Percentiles rank a stretch among this genome's conserved stretches.
phyloP scores from a whole-genome alignment of 2,113 vertebrate species.

The Ascaphus truei region DNA sequence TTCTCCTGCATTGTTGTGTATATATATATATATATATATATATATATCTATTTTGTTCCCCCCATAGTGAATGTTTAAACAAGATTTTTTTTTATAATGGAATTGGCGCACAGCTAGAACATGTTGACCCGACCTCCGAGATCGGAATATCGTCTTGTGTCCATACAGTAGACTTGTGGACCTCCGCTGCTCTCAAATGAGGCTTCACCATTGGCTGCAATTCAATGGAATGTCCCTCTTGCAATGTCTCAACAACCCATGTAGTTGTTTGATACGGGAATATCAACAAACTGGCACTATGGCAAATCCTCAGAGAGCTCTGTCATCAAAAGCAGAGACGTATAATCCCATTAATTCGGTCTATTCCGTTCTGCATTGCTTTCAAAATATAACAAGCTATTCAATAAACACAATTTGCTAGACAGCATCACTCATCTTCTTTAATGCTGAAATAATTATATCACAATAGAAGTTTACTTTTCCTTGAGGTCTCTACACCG shows the following conservation, averaged over 20 bases:
- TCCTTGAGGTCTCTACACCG: constrained; percentile 57
- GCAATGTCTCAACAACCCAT: neutral
- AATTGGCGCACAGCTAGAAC: neutral
- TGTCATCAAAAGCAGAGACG: constrained; percentile 33
- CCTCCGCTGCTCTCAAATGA: neutral
- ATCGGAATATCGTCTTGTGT: neutral
- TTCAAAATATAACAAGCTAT: constrained; percentile 32
- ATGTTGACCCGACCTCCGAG: neutral
- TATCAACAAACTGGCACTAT: constrained; percentile 4
- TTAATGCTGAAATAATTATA: constrained; percentile 39
- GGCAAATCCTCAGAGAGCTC: constrained; percentile 37
- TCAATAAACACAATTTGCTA: constrained; percentile 29
- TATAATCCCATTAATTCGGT: constrained; percentile 42
- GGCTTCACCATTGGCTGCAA: neutral
- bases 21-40: constrained; percentile 35
- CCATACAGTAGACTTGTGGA: neutral
- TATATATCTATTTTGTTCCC: constrained; percentile 14
- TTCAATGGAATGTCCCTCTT: constrained; percentile 2
- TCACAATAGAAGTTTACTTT: constrained; percentile 59
- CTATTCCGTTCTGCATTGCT: constrained; percentile 11
- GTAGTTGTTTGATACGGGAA: constrained; percentile 1
- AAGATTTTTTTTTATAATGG: neutral
- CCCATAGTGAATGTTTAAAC: neutral
- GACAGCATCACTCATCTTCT: constrained; percentile 37
- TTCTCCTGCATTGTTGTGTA: constrained; percentile 41